Evolutionary conservation across 2,113 vertebrate species (phyloP).

Genomic region (Myrmecophaga tridactyla): DNA sequence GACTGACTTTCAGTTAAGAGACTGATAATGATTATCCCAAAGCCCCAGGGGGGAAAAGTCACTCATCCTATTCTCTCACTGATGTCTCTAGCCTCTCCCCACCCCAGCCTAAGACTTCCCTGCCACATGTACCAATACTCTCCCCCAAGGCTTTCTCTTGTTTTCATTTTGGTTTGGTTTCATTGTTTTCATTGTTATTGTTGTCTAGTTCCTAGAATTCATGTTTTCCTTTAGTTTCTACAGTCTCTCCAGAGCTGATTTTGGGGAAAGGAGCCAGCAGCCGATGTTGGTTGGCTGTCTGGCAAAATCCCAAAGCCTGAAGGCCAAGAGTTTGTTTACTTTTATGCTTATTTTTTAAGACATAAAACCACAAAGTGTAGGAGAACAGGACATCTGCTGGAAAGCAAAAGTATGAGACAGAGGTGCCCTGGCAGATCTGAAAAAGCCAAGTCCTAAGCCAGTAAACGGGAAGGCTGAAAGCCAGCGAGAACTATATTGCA

Average conservation of each 20-base stretch:
- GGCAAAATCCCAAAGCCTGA: neutral
- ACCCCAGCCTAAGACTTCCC: neutral
- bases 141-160: neutral
- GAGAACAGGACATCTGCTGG: neutral
- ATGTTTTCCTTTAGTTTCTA: neutral
- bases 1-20: neutral
- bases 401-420: neutral
- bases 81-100: neutral
- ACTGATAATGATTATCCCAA: neutral
- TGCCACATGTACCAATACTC: neutral
- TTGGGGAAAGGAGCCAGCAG: neutral
- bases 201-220: neutral
- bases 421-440: neutral
- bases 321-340: neutral
- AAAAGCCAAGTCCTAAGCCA: neutral
- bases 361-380: neutral
- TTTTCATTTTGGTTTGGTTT: neutral
- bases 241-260: neutral
- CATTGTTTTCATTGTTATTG: neutral
- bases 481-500: neutral
- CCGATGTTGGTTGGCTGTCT: neutral
- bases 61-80: neutral
- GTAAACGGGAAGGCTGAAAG: neutral
- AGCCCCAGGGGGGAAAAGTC: neutral
- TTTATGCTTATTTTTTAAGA: neutral